These are phyloP conservation scores for Gisinianus flammeolus DNA, from an alignment of 2,888 invertebrate genomes.

Conservation along the genomic window DNA sequence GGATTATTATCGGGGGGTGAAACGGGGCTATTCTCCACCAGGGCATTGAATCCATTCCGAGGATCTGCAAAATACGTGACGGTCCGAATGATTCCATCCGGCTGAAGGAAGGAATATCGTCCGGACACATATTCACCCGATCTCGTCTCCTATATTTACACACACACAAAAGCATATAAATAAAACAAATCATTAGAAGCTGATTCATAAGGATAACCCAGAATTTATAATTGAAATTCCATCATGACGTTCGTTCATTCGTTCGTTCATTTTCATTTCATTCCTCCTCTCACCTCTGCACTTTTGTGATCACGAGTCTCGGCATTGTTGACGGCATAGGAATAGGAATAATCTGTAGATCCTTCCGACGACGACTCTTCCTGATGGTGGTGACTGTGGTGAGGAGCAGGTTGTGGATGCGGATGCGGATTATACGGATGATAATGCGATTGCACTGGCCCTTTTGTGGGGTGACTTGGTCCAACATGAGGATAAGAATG, in stretches of 20 bases:
- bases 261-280: too few relatives aligned
- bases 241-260: too few relatives aligned
- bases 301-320: conserved; percentile 29
- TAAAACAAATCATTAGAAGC: neutral
- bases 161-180: neutral
- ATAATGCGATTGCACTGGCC: too few relatives aligned
- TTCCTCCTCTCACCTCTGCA: conserved; percentile 12
- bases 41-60: conserved; percentile 61
- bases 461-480: neutral
- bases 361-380: conserved; percentile 11
- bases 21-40: conserved; percentile 32
- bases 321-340: conserved; percentile 22
- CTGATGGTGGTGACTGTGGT: neutral
- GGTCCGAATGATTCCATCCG: conserved; percentile 60
- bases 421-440: neutral
- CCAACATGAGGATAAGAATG: neutral
- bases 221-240: neutral
- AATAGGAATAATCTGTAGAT: conserved; percentile 14
- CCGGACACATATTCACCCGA: conserved; percentile 60
- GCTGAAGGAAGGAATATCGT: conserved; percentile 60
- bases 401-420: neutral
- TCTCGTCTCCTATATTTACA: conserved; percentile 55
- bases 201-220: neutral
- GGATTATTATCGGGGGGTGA: neutral
- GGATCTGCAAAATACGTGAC: conserved; percentile 62